Base-by-base conservation (phyloP, 2,888 invertebrate genomes). In the Dione vanillae region DNA sequence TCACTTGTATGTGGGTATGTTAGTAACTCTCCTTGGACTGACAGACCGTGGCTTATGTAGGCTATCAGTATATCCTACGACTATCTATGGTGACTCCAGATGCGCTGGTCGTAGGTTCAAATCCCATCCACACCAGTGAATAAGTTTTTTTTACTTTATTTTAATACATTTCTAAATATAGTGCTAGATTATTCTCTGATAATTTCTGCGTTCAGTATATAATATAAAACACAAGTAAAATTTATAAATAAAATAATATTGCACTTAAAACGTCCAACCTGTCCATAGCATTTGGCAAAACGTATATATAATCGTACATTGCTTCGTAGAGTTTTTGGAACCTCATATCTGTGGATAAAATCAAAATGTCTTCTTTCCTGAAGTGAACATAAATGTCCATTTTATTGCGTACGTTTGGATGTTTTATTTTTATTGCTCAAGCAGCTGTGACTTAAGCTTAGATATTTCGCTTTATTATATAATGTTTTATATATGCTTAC, bases 371-470 rank as follows among this genome's bases (percentile, higher is more conserved):
- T 45, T 43, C 43, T 6, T 14, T 61, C 58, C 40, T 27, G 43
- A 61, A 61, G 27, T 43, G n/a, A 27, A 45, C 43, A 35, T 45
- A 27, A 61, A 61, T 61, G n/a, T 45, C 45, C 61, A 61, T 43
- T 61, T 45, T 61, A 61, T 61, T 7, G 10, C 20, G 8, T 45
- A 27, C n/a, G 27, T 27, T 61, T 61, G 43, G 45, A 61, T 59
- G 27, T 61, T 59, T 59, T 61, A 61, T 61, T 61, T 61, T 61
- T 61, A 61, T 61, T 61, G 27, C 45, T 45, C 45, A n/a, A n/a
- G n/a, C 27, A 35, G 11, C 35, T 45, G 27, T 45, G 45, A 16
- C 45, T 40, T n/a, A 8, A 11, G n/a, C 11, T 54, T 54, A 27
- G 35, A 37, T 35, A 37, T 35, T 61, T 35, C 27, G 14, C 16